phyloP scores from a whole-genome alignment of 2,888 invertebrate genomes.

The Lasiommata megera region DNA sequence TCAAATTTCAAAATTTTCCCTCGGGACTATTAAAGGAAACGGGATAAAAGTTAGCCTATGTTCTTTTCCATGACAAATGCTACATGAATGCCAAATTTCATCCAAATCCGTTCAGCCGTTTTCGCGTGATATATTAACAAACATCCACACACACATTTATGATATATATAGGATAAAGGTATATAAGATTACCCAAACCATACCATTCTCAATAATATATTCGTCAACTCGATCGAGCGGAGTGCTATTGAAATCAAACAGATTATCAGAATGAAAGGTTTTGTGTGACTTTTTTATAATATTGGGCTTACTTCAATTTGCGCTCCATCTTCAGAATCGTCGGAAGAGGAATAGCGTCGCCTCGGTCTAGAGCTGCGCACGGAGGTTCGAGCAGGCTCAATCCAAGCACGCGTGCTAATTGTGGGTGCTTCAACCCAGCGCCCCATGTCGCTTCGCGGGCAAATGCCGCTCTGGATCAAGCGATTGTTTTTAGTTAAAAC shows the following conservation, averaged over 20 bases:
- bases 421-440: slow-evolving; percentile 90
- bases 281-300: neutral
- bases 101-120: too few relatives aligned
- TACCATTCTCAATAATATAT: too few relatives aligned
- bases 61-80: too few relatives aligned
- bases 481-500: neutral
- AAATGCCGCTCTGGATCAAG: slow-evolving; percentile 87
- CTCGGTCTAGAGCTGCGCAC: slow-evolving; percentile 94
- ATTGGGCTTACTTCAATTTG: slow-evolving; percentile 67
- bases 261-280: neutral
- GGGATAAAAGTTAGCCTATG: too few relatives aligned
- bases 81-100: too few relatives aligned
- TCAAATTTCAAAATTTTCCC: too few relatives aligned
- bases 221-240: neutral
- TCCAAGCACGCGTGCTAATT: slow-evolving; percentile 91
- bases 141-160: too few relatives aligned
- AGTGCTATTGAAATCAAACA: neutral
- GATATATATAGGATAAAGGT: too few relatives aligned
- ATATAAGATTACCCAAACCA: neutral
- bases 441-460: slow-evolving; percentile 93
- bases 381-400: slow-evolving; percentile 92
- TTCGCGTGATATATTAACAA: too few relatives aligned
- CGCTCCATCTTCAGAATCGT: slow-evolving; percentile 80
- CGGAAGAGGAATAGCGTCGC: slow-evolving; percentile 92
- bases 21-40: too few relatives aligned